Base-by-base conservation (phyloP, 2,113 vertebrate species). In the Hippocampus mohnikei region DNA sequence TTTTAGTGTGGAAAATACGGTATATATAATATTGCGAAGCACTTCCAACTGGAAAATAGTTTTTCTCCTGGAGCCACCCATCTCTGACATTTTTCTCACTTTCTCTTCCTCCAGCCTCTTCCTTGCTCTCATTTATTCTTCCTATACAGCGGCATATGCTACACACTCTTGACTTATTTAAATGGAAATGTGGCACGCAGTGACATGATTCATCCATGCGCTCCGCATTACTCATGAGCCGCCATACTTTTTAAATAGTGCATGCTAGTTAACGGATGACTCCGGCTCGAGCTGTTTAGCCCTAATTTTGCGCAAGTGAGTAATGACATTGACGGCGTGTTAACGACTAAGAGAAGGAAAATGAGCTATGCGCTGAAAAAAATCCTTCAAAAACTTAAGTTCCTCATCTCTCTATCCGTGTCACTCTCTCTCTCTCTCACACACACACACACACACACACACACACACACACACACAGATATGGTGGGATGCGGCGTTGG, bases 31-130 rank as follows among this genome's bases (percentile, higher is more conserved):
- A 55, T n/a, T 55, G 7, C n/a, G 21, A 23, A 53, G 20, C 52
- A n/a, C 21, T 53, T n/a, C 8, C 52, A 23, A 53, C 23, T n/a
- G 21, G 52, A 53, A 53, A n/a, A 20, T 53, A 3, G 15, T 21
- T 53, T 53, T 53, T n/a, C 9, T 53, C 21, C 88, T 72, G 88
- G 87, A 75, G 86, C 72, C 82, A 89, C 87, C 52, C 25, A 63
- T 15, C n/a, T 15, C 66, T 3, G 52, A 11, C 27, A 16, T 33
- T 70, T 72, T 81, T 66, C 61, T 76, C 11, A 16, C n/a, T 69
- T 75, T 72, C 66, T 66, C 72, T 74, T 70, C 61, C 37, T 73
- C 67, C 76, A 71, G 50, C 75, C 80, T 74, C 69, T 68, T 77
- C 75, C 72, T 78, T 80, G 73, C 50, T 71, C 69, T 84, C 81